Base-by-base conservation (phyloP, 1,140 invertebrate genomes). In the Drosophila ohnishii region DNA sequence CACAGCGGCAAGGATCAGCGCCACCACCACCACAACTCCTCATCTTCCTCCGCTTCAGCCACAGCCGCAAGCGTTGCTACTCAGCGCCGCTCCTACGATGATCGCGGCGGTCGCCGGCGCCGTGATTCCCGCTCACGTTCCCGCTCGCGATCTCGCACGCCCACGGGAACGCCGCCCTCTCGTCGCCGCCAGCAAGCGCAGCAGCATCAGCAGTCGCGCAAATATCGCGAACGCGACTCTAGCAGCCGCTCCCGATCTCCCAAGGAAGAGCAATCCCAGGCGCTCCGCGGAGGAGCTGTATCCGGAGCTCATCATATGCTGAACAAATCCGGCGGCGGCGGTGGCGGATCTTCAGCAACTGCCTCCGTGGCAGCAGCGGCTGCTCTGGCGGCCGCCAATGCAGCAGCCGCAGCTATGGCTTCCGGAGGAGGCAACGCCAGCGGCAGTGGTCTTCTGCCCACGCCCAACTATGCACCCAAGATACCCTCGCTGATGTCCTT, bases 401-500 rank as follows among this genome's bases (percentile, higher is more conserved):
- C 55, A 40, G 55, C 72, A 13, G 71, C 50, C 13, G 75, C 58
- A 7, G 39, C 47, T 2, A 48, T 45, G 63, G 44, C 53, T 28
- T 28, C 25, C 5, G 71, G 40, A 8, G 55, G 30, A 16, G 28
- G 10, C 48, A 50, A 13, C 2, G 47, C 14, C 2, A 40, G 37
- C 2, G 59, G 55, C 3, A 76, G 78, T 14, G 69, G 80, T 7
- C 60, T 86, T 4, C 34, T 86, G 53, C 83, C 83, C 8, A 86
- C 83, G 5, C 83, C 83, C 8, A 83, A 74, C 22, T 87, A 79
- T 47, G 67, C 84, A 10, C 79, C 84, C 8, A 86, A 86, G 57
- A 86, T 86, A 79, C 84, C 84, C 28, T 83, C 84, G 55, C 37
- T 87, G n/a, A 87, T 87, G 84, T 86, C 83, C 25, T 50, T 86